Percentiles rank a stretch among this genome's conserved stretches.
Conservation (phyloP, 2,888 invertebrate genomes). For the Drosophila anceps region DNA sequence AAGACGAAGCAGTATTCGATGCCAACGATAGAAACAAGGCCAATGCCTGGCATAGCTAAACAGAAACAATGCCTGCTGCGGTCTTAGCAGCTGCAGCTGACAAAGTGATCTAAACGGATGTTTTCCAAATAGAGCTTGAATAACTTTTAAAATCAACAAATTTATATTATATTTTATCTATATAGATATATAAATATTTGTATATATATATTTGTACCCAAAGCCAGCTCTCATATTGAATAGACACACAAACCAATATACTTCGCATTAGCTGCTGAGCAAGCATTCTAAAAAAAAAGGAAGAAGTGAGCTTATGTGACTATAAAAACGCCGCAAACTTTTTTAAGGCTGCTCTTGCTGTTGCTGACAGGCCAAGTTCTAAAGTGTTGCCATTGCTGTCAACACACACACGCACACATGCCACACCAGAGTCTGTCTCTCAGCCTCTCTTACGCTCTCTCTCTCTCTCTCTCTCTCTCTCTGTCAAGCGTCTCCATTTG, state of each 20-base stretch:
- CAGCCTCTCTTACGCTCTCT: not conserved
- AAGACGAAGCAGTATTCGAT: no score
- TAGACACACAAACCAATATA: not conserved
- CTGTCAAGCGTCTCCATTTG: constrained; percentile 25
- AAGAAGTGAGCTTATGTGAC: constrained; percentile 38
- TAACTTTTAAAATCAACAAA: no score
- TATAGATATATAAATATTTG: no score
- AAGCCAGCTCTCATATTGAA: not conserved
- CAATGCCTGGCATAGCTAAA: no score
- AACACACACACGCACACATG: constrained; percentile 10
- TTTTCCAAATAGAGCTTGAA: no score
- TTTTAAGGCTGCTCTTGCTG: constrained; percentile 18
- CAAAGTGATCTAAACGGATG: no score
- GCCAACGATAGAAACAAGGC: no score
- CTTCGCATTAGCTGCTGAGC: not conserved
- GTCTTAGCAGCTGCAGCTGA: no score
- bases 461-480: not conserved
- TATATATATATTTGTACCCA: no score
- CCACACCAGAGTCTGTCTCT: constrained; percentile 5
- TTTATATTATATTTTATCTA: no score
- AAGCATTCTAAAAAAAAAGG: constrained; percentile 2
- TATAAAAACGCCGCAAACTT: constrained; percentile 38
- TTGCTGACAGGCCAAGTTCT: constrained; percentile 48
- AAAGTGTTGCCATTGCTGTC: constrained; percentile 51
- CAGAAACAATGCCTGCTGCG: no score